Base-by-base conservation (phyloP, 2,113 vertebrate species). In the Lathamus discolor region DNA sequence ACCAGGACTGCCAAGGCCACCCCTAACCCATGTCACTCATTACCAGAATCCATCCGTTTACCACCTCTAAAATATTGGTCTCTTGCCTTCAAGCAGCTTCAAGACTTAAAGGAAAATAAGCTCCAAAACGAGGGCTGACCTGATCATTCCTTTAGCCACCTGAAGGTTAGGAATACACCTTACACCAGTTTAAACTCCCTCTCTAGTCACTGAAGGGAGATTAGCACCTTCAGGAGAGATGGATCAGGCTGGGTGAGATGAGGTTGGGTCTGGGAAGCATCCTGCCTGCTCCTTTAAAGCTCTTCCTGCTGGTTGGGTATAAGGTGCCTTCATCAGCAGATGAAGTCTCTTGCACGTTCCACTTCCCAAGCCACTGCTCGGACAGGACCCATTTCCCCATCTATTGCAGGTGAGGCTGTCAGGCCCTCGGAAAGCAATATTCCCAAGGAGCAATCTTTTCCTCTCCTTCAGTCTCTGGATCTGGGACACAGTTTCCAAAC, bases 301-400 rank as follows among this genome's bases (percentile, higher is more conserved):
- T 25, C 8, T 51, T 31, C 29, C 25, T 43, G 19, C 43, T 72
- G 43, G 11, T 46, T 77, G 59, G 8, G 3, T 27, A 12, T 3
- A 6, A 39, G 39, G 23, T 46, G 41, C 29, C 37, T 75, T 72
- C 49, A 35, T 18, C 28, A 49, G 66, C 25, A 43, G 35, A 5
- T 29, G 24, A 64, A 39, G 31, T 31, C 9, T 48, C 22, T 48
- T 37, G 33, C 17, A 6, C 2, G 1, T 43, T 59, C 37, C 51
- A 27, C 6, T 51, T 80, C 23, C 55, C 14, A 51, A 66, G 48
- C 4, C 31, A 7, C 35, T 3, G 0, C 35, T 44, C 1, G 0
- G 27, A 57, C 41, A 37, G 46, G 55, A 66, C 7, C 6, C 2
- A 0, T 48, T 72, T 52, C 35, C 16, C 67, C 35, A 31, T 23